Base-by-base conservation (phyloP, 2,113 vertebrate genomes). In the Mionectes macconnelli region DNA sequence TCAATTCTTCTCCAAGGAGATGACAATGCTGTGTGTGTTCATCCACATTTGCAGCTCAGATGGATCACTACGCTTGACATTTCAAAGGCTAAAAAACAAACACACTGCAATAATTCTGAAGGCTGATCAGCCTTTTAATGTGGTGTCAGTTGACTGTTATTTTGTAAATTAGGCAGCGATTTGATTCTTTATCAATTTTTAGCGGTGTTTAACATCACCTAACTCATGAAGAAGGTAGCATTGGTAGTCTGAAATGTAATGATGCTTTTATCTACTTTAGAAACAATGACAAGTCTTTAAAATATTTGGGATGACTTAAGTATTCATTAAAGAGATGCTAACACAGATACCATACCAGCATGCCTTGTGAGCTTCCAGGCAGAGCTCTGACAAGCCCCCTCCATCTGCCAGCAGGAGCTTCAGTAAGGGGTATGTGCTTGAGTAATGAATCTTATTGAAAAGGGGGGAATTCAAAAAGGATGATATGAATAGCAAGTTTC, bases 61-160 rank as follows among this genome's bases (percentile, higher is more conserved):
- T 78, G 77, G 96, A 97, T 89, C 75, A 55, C 79, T 87, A 4
- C 40, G 8, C 84, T 83, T 98, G 98, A 98, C 97, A 98, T 98
- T 97, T 97, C 97, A 97, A 97, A 98, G 97, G 96, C 93, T 96
- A 86, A 95, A 97, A 98, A 97, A 96, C 95, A 97, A 97, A 97
- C 92, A 96, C 56, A 63, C 94, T 94, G 78, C 89, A 96, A 84
- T 97, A 96, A 97, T 97, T 97, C 94, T 97, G 97, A 97, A 94
- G 95, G 96, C 87, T 97, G 96, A 98, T 98, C 94, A 97, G 97
- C 92, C 96, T 90, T 98, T 96, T 98, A 97, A 93, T 94, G 92
- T 85, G 49, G 64, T 96, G 94, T 93, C 97, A 95, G 84, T 95
- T 98, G 96, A 95, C 92, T 93, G 45, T 50, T 95, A 96, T 84